A percentile compares a stretch with the other conserved stretches of the same genome.
phyloP scores from a whole-genome alignment of 64 coral and sea anemone genomes.

The Porites australiensis region DNA sequence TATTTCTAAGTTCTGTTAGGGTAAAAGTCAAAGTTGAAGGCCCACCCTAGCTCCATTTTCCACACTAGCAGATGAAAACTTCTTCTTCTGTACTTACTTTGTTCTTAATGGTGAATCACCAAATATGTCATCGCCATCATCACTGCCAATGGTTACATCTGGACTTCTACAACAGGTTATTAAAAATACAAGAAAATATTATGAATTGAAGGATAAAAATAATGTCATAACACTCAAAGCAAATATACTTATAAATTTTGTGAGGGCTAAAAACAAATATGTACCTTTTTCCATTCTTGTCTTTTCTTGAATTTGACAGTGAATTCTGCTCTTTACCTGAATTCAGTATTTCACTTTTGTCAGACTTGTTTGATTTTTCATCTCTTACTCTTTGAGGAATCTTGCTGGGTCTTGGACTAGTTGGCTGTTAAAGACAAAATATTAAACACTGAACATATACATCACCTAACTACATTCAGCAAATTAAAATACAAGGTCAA shows the following conservation, averaged over 20 bases:
- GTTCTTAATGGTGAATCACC: constrained; percentile 67
- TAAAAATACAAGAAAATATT: no score
- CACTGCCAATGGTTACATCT: constrained; percentile 88
- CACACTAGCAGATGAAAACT: no score
- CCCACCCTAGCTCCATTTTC: no score
- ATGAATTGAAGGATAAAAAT: no score
- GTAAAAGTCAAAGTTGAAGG: no score
- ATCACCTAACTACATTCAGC: no score
- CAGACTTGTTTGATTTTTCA: constrained; percentile 38
- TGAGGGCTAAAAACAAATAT: neutral
- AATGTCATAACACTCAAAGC: no score
- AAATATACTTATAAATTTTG: no score
- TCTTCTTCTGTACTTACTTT: neutral
- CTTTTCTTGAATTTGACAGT: constrained; percentile 61
- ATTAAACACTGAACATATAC: no score
- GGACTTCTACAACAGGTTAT: constrained; percentile 67
- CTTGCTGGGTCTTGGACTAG: constrained; percentile 67
- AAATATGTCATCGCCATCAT: constrained; percentile 96
- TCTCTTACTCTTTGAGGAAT: constrained; percentile 64
- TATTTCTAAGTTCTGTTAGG: no score
- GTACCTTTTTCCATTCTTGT: constrained; percentile 59
- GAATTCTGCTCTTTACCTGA: constrained; percentile 45
- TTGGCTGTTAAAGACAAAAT: neutral
- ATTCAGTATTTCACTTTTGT: constrained; percentile 51
- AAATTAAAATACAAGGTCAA: no score